A percentile compares a stretch with the other conserved stretches of the same genome.
Evolutionary conservation across 2,797 vertebrate genomes (phyloP).

Genomic region (Typhlichthys eigenmanni): DNA sequence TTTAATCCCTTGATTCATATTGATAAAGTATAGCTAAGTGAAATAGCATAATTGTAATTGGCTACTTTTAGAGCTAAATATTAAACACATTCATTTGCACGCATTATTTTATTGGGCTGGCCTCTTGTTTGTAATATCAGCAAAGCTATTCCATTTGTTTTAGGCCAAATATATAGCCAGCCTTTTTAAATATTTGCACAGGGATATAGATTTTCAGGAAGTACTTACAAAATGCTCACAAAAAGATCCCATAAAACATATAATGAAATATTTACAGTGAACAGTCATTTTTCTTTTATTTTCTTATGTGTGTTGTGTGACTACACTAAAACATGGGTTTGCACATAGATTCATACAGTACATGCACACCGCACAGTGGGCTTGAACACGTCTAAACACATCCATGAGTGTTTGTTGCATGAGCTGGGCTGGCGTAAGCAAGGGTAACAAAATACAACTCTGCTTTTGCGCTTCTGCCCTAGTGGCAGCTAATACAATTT

Average conservation of each 20-base stretch:
- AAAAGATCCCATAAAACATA: too few relatives aligned
- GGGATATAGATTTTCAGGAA: too few relatives aligned
- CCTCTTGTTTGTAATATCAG: too few relatives aligned
- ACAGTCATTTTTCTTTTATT: too few relatives aligned
- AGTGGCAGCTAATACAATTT: neutral
- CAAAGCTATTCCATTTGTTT: too few relatives aligned
- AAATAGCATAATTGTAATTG: conserved; percentile 29
- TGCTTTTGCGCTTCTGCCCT: neutral
- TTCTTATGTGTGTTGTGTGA: conserved; percentile 29
- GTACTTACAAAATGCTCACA: too few relatives aligned
- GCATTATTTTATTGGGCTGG: neutral
- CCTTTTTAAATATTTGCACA: too few relatives aligned
- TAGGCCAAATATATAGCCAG: too few relatives aligned
- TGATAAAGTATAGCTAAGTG: conserved; percentile 17
- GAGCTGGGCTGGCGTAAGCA: conserved; percentile 7
- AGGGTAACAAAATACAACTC: conserved; percentile 2
- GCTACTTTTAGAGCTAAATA: conserved; percentile 37
- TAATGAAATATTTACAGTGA: too few relatives aligned
- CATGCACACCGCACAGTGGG: conserved; percentile 11
- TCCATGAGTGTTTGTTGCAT: conserved; percentile 24
- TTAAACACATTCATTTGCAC: neutral
- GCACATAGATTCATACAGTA: conserved; percentile 1
- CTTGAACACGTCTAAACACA: conserved; percentile 18
- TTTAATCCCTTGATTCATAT: too few relatives aligned
- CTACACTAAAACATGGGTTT: conserved; percentile 9